phyloP scores from a whole-genome alignment of 2,797 vertebrate species.

The Setipinna tenuifilis region DNA sequence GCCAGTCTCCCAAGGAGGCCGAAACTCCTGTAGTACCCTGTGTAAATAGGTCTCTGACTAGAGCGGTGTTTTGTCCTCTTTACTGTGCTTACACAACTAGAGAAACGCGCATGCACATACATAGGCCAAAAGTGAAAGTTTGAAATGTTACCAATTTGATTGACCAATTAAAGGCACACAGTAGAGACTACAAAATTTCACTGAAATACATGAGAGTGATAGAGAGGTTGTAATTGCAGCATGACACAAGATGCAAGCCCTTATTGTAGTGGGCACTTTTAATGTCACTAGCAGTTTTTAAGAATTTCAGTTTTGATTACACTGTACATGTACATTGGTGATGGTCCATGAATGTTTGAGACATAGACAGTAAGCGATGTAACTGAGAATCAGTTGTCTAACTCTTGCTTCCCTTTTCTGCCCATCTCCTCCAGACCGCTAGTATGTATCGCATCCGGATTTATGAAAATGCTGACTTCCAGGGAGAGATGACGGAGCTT shows the following conservation, averaged over 20 bases:
- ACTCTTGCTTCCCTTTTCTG: not conserved
- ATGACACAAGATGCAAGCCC: no score
- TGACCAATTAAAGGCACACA: not conserved
- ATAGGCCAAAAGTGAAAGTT: not conserved
- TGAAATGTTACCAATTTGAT: not conserved
- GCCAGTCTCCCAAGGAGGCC: not conserved
- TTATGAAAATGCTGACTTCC: slow-evolving; percentile 62
- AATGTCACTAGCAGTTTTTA: no score
- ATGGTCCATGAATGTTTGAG: not conserved
- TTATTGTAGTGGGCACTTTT: no score
- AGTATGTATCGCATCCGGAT: slow-evolving; percentile 63
- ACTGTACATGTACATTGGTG: not conserved
- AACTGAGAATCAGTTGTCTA: not conserved
- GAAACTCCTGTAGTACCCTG: not conserved
- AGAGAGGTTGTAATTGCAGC: not conserved
- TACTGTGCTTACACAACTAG: not conserved
- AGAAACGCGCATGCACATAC: not conserved
- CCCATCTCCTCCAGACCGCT: slow-evolving; percentile 56
- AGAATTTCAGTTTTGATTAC: no score
- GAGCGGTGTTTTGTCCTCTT: not conserved
- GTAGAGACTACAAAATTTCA: not conserved
- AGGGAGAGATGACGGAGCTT: slow-evolving; percentile 59
- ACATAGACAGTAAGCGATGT: not conserved
- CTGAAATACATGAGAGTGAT: not conserved
- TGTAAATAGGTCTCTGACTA: not conserved